Conservation (phyloP, 2,888 invertebrate species). For the Geotrupes spiniger region DNA sequence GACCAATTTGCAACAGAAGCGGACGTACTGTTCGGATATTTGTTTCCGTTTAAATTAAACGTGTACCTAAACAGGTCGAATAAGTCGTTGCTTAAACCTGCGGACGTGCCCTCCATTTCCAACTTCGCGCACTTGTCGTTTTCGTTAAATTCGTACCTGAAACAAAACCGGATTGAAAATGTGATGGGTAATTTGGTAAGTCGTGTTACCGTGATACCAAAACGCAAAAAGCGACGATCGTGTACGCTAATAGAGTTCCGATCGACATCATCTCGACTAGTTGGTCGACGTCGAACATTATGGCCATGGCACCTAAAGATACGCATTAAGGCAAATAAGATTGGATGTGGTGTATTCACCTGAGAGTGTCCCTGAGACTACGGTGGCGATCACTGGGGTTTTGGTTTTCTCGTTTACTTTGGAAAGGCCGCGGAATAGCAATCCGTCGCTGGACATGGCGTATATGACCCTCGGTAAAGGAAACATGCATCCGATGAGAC, state of each 20-base stretch:
- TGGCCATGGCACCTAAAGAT: slow-evolving; percentile 70
- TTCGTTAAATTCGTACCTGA: background rate
- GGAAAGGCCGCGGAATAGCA: slow-evolving; percentile 72
- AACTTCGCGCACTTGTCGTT: background rate
- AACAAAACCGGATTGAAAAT: background rate
- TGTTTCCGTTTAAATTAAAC: slow-evolving; percentile 70
- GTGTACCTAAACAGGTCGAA: slow-evolving; percentile 50
- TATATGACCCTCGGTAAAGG: slow-evolving; percentile 84
- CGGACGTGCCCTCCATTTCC: background rate
- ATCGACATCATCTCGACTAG: slow-evolving; percentile 97
- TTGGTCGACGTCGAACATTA: slow-evolving; percentile 85
- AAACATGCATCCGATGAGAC: slow-evolving; percentile 83
- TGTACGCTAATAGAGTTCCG: slow-evolving; percentile 84
- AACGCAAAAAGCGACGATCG: slow-evolving; percentile 88
- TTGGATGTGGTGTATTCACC: slow-evolving; percentile 48
- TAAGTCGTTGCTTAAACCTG: slow-evolving; percentile 22
- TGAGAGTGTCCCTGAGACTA: slow-evolving; percentile 72
- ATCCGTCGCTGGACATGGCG: slow-evolving; percentile 87
- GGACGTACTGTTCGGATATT: slow-evolving; percentile 64
- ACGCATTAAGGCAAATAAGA: background rate
- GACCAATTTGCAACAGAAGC: slow-evolving; percentile 64
- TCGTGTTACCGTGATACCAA: slow-evolving; percentile 71
- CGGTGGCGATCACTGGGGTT: slow-evolving; percentile 76
- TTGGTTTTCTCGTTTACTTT: slow-evolving; percentile 69
- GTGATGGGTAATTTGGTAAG: background rate